Base-by-base conservation (phyloP, 2,113 vertebrate species). In the Steatornis caripensis region DNA sequence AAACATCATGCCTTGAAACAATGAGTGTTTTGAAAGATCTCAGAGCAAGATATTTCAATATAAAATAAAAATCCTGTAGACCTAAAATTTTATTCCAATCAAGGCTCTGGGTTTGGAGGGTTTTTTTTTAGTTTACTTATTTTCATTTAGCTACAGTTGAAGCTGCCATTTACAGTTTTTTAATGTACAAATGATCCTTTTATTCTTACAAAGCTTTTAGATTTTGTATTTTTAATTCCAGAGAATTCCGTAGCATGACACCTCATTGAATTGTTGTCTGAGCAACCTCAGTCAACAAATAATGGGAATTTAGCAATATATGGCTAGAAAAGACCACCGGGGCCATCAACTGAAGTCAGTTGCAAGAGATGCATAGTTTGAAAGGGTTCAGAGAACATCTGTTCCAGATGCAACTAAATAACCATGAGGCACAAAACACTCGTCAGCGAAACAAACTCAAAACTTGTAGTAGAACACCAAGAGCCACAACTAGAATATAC, bases 1-100 rank as follows among this genome's bases (percentile, higher is more conserved):
- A 58, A 84, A 84, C 49, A 71, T 70, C 8, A 8, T 84, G 46
- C 72, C 80, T 66, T 95, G 83, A 92, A 96, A 96, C 86, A 88
- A 37, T 43, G 62, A 82, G 27, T 71, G 46, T 49, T 90, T 81
- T 55, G 74, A 43, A 71, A 93, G 46, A 26, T 71, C 76, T 92
- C 62, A 49, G 49, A 84, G 65, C 65, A 87, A 79, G 57, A n/a
- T n/a, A n/a, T 57, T 57, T 57, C 8, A 15, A 91, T 90, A 80
- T 80, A 62, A 95, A 93, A 86, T 32, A 80, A 83, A 90, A 95
- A 86, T 58, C 46, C 39, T 10, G 5, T 9, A 65, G 58, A 85
- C 9, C 4, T 57, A 29, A 89, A 87, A 53, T 80, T 85, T 87
- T 79, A n/a, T 69, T 94, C 45, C 57, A 21, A 76, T 81, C 37